Evolutionary conservation across 2,888 invertebrate species (phyloP).

Genomic region (Torymus texanus): DNA sequence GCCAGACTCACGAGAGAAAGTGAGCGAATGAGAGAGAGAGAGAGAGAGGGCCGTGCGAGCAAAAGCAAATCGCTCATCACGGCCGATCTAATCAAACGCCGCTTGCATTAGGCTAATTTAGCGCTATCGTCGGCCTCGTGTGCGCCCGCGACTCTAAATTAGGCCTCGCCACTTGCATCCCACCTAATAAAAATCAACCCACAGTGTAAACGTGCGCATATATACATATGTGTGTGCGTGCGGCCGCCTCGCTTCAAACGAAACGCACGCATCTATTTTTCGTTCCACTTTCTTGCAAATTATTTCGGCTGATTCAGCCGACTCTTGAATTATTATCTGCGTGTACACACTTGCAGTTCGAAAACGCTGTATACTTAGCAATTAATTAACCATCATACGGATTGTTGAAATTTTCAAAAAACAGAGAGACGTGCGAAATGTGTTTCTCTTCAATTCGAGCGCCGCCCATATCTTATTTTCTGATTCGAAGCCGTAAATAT

Average conservation of each 20-base stretch:
- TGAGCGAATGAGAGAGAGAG: slow-evolving; percentile 21
- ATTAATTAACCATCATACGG: no score
- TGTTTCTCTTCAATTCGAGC: no score
- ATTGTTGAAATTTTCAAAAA: no score
- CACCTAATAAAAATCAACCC: slow-evolving; percentile 19
- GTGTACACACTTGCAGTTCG: no score
- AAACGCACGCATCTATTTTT: neutral
- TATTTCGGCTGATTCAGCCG: no score
- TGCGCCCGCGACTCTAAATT: neutral
- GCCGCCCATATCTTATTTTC: slow-evolving; percentile 9
- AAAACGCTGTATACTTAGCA: no score
- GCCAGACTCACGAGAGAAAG: slow-evolving; percentile 58
- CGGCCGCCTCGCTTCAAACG: neutral
- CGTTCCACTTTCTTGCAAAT: neutral
- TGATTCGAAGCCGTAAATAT: slow-evolving; percentile 26
- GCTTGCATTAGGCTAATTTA: slow-evolving; percentile 70
- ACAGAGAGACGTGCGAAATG: no score
- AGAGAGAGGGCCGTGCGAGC: slow-evolving; percentile 15
- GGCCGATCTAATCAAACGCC: slow-evolving; percentile 72
- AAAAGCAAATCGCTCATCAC: slow-evolving; percentile 58
- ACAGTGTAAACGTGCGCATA: no score
- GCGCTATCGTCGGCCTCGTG: slow-evolving; percentile 58
- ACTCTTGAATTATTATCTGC: no score
- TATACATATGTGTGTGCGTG: no score
- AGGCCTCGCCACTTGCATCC: slow-evolving; percentile 16